Evolutionary conservation across 2,888 invertebrate species (phyloP).

Genomic region (Hydraecia micacea): DNA sequence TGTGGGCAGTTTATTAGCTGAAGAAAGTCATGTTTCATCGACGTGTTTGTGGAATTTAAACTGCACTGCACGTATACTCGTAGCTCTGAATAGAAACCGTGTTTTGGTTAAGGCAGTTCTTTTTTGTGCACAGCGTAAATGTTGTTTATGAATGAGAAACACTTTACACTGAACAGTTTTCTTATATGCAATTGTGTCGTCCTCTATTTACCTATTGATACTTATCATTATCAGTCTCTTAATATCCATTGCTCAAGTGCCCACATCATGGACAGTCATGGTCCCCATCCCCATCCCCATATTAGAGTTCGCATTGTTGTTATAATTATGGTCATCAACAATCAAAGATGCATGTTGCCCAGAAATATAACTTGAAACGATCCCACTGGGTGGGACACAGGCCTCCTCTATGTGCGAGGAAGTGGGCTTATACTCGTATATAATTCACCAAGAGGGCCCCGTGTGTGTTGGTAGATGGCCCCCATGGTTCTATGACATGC

Average conservation of each 20-base stretch:
- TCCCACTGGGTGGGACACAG: no score
- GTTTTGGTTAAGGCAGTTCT: background rate
- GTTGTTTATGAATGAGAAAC: background rate
- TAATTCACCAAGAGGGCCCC: no score
- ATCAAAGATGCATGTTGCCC: background rate
- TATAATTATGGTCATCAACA: no score
- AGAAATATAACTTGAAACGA: no score
- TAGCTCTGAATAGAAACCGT: background rate
- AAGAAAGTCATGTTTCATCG: conserved; percentile 10
- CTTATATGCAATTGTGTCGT: background rate
- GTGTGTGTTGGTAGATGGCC: background rate
- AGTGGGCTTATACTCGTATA: no score
- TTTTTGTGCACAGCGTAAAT: background rate
- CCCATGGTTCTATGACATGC: background rate
- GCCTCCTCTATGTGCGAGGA: no score
- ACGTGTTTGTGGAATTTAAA: conserved; percentile 4
- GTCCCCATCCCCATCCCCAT: background rate
- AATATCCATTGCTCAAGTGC: background rate
- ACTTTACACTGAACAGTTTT: background rate
- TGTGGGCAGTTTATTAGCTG: conserved; percentile 23
- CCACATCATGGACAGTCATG: background rate
- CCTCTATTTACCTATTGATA: background rate
- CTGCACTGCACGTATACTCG: background rate
- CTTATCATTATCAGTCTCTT: background rate
- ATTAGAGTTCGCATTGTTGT: no score